Evolutionary conservation across 2,797 vertebrate species (phyloP), one percentile per base, ranked within the genome.

Genomic region (Novumbra hubbsi): DNA sequence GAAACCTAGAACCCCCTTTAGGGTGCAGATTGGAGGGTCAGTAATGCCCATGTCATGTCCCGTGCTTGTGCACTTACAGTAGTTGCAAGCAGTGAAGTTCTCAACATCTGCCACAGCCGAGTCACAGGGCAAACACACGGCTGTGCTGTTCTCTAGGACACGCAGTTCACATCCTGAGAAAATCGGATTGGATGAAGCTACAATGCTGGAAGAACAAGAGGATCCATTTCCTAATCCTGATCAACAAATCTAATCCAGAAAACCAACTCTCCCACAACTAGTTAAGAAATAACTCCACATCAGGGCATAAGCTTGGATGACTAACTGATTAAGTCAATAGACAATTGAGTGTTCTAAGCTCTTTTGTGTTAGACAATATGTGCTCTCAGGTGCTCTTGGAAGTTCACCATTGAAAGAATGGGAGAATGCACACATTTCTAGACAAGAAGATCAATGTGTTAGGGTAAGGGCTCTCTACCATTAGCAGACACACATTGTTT

Each of bases 41-140:
- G 62, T 73, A 15, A 60, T 5, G 5, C 24, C 52, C 15, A 32
- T 4, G 38, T 28, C 60, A 63, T 30, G 24, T 63, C 24, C 60
- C 24, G 19, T 62, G 14, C 3, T 62, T 28, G 4, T 27, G 30
- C 17, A 83, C 91, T 91, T 89, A 94, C 93, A 92, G 84, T 89
- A 91, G 72, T 87, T 92, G 85, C 93, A 93, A 80, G 81, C 81
- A 15, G 93, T 93, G 48, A 83, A 68, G 79, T 93, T 93, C 71
- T 90, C 90, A 76, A 86, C 41, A 64, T 92, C 90, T 49, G 84
- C 77, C 75, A 86, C 73, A 27, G 87, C 78, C 45, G 88, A 83
- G 72, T 93, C 91, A 84, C 97, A 99, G 1, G 86, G 92, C 75
- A 97, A 79, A 72, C 97, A 99, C 83, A 92, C 87, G 71, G 89